Evolutionary conservation across 2,888 invertebrate species (phyloP), one percentile per base, ranked within the genome.

Genomic region (Melieria picta): DNA sequence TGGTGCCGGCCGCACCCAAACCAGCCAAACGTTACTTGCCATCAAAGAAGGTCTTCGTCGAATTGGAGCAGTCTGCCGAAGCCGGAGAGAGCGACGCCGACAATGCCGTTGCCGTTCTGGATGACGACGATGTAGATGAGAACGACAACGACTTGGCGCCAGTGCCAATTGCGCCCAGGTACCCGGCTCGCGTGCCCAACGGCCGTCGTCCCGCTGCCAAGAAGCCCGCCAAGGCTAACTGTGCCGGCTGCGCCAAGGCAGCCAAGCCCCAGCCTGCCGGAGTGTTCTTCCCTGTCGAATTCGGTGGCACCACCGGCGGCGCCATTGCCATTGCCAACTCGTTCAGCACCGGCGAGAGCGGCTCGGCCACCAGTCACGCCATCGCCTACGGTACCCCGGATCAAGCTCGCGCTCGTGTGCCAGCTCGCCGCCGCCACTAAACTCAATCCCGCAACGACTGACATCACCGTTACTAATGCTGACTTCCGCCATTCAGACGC

Each of bases 261-360:
- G 69, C 71, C 0, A 83, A 82, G 72, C 81, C 81, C 46, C 76
- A 82, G 72, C 87, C 87, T 11, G 80, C 80, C n/a, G 85, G 85
- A 48, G 84, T 84, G 10, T 87, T 83, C 81, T 87, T 87, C 82
- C 87, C 87, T 60, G 81, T 87, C 48, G 77, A 84, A 68, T 87
- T 87, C 61, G 87, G 87, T 50, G 85, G 85, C 64, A 84, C 85
- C 77, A 78, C 52, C 65, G 85, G 86, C 48, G 87, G 87, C 65
- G 86, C 87, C 56, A 87, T 87, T 75, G 87, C 87, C 67, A 85
- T 87, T 78, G 87, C 87, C 77, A 87, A 87, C 76, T 84, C 86
- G 47, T 87, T 85, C 78, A 86, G 86, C 79, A 87, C 87, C 13
- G 87, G 87, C 11, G 86, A 87, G 76, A 85, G 86, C 66, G 87